Percentiles rank a stretch among this genome's conserved stretches.
phyloP scores from a whole-genome alignment of 2,113 vertebrate genomes.

The Kryptolebias marmoratus region DNA sequence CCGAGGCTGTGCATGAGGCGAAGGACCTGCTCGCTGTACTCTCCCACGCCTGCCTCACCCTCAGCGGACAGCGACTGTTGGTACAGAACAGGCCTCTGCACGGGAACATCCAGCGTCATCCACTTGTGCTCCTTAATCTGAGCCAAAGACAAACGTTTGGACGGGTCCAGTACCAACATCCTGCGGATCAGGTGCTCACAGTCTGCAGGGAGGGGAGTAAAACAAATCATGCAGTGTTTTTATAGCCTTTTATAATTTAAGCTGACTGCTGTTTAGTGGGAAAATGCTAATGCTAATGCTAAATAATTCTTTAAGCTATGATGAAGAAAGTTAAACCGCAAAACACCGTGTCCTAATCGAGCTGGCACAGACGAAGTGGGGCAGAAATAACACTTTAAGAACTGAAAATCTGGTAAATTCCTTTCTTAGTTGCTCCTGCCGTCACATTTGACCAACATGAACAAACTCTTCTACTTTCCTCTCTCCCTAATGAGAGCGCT shows the following conservation, averaged over 20 bases:
- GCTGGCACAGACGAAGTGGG: constrained; percentile 15
- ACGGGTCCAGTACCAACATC: constrained; percentile 96
- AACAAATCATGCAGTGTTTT: constrained; percentile 8
- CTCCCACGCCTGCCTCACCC: constrained; percentile 84
- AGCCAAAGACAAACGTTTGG: constrained; percentile 90
- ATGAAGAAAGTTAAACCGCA: constrained; percentile 21
- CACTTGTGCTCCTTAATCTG: constrained; percentile 99
- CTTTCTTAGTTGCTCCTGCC: constrained; percentile 24
- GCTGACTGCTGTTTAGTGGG: not conserved
- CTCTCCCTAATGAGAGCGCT: constrained; percentile 63
- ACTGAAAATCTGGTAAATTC: constrained; percentile 33
- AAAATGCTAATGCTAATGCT: too few relatives aligned
- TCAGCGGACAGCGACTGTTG: constrained; percentile 81
- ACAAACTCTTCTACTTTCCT: constrained; percentile 29
- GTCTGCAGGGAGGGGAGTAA: constrained; percentile 75
- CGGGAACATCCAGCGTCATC: constrained; percentile 93
- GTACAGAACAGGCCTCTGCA: constrained; percentile 89
- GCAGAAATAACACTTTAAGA: constrained; percentile 22
- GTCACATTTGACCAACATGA: constrained; percentile 21
- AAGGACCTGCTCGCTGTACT: constrained; percentile 96
- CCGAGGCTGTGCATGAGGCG: constrained; percentile 98
- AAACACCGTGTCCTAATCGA: constrained; percentile 3
- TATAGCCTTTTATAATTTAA: not conserved
- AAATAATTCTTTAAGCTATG: not conserved
- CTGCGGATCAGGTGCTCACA: constrained; percentile 97